Percentiles rank a stretch among this genome's conserved stretches.
These are phyloP conservation scores for Glareola pratincola DNA, from an alignment of 2,113 vertebrate genomes.

Conservation along the genomic window DNA sequence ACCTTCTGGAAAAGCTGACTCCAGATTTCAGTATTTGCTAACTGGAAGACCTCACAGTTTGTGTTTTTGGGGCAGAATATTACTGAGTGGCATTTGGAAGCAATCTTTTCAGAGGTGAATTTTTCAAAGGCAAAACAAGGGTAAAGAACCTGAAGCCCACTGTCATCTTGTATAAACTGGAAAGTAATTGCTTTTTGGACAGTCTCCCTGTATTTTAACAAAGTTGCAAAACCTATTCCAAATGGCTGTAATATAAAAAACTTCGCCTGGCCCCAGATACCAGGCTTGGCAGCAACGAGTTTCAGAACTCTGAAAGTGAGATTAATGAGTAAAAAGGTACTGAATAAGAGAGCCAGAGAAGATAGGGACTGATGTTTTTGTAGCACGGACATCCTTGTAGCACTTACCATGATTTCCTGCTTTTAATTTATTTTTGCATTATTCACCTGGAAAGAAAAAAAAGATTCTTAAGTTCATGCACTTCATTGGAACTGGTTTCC, in stretches of 20 bases:
- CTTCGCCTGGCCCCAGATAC: neutral
- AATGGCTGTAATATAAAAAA: neutral
- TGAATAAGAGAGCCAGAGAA: neutral
- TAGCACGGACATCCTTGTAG: neutral
- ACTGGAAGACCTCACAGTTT: neutral
- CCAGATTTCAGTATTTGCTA: neutral
- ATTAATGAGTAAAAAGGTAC: neutral
- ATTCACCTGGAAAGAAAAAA: neutral
- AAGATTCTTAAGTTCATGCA: neutral
- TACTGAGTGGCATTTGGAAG: neutral
- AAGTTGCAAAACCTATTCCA: neutral
- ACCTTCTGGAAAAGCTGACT: neutral
- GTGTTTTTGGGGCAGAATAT: neutral
- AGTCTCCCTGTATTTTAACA: neutral
- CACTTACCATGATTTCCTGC: neutral
- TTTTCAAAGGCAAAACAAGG: neutral
- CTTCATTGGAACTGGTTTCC: conserved; percentile 12
- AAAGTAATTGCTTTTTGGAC: neutral
- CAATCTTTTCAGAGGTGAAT: neutral
- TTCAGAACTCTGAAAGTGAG: neutral
- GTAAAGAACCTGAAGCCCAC: neutral
- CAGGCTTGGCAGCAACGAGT: neutral
- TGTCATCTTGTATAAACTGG: neutral
- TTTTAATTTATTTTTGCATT: conserved; percentile 6
- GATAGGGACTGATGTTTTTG: neutral